Conservation (phyloP, 1,140 invertebrate species). For the Brachionus manjavacas region DNA sequence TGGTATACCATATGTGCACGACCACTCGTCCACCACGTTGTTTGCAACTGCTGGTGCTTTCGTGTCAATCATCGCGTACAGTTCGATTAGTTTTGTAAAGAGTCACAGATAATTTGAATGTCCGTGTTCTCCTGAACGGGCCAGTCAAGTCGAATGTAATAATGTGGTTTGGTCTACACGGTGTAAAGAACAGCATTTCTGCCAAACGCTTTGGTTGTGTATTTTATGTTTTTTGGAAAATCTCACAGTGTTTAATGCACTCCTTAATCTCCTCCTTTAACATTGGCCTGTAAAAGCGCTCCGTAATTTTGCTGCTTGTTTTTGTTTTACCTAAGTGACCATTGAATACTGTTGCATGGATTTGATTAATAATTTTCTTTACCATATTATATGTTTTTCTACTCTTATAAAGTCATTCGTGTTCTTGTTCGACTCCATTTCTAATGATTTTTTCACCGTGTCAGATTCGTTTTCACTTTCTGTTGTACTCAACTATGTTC, state of each 20-base stretch:
- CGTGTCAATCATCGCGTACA: neutral
- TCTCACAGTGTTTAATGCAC: too few species aligned
- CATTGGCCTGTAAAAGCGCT: neutral
- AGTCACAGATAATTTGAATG: neutral
- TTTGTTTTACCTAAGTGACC: neutral
- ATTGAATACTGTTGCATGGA: neutral
- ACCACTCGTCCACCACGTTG: neutral
- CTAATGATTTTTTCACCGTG: neutral
- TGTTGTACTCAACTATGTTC: neutral
- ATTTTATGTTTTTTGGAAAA: too few species aligned
- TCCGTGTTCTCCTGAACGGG: neutral
- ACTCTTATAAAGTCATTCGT: neutral
- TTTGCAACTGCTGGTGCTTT: neutral
- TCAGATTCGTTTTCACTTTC: neutral
- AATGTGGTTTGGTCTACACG: too few species aligned
- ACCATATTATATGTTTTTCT: neutral
- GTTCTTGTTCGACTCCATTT: neutral
- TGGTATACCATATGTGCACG: too few species aligned
- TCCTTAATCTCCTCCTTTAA: too few species aligned
- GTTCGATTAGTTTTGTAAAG: neutral
- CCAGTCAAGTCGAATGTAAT: neutral
- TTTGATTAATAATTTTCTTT: neutral
- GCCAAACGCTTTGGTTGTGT: too few species aligned
- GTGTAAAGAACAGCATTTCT: too few species aligned
- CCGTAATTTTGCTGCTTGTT: neutral